Base-by-base conservation (phyloP, 2,113 vertebrate species). In the Fukomys damarensis region DNA sequence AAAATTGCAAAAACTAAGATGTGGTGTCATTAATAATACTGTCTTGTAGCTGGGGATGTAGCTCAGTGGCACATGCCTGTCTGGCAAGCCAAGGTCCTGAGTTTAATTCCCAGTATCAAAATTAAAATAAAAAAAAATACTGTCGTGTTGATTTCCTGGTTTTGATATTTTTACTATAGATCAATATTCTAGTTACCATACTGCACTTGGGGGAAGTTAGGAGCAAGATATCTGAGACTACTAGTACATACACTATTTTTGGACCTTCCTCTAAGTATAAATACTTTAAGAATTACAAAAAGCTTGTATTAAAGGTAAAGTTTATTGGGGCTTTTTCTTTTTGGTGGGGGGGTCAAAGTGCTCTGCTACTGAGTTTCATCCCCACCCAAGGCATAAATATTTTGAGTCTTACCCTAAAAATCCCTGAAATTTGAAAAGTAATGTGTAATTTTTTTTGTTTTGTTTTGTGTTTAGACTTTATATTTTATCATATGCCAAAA, bases 341-440 rank as follows among this genome's bases (percentile, higher is more conserved):
- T 81, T 81, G 65, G 22, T 32, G 61, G 8, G 17, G 46, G 20
- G 17, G 14, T 35, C 14, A 30, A 56, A 79, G 5, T 89, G 43
- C 30, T 61, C 20, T 77, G 35, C 7, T 2, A 76, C 56, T 61
- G 22, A 89, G 41, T 7, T 61, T 28, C 54, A 41, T 46, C 41
- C 41, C 41, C 22, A 77, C 28, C 22, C 58, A 59, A 93, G 74
- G 41, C n/a, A 82, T 61, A 94, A 56, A 83, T 84, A 91, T 74
- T 82, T 86, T 89, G 20, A 84, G 12, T 86, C 66, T 91, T 89
- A 79, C 20, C 80, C 49, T 30, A 79, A 49, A 87, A 74, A 32
- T 88, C 80, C 90, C n/a, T 96, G 56, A 87, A 89, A 86, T 81
- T 59, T 96, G 63, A 65, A 35, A 93, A 85, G 74, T 41, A 22